Base-by-base conservation (phyloP, 2,797 vertebrate species). In the Eospalax fontanierii region DNA sequence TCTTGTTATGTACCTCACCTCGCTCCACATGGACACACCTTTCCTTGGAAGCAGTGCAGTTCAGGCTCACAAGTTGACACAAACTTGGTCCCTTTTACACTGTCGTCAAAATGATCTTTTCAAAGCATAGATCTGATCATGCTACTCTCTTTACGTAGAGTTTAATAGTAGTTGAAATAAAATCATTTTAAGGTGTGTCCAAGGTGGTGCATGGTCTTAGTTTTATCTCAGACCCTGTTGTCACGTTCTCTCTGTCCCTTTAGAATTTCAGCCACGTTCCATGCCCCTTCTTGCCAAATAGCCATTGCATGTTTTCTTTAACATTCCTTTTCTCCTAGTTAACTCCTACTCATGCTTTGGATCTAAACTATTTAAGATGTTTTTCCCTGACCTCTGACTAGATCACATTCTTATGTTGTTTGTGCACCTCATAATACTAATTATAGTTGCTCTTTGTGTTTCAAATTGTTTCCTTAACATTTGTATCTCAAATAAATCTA, bases 401-500 rank as follows among this genome's bases (percentile, higher is more conserved):
- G 26, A 40, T 68, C 8, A 14, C 30, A 80, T 86, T 90, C 38
- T 87, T 26, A 38, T 71, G 46, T 83, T 95, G 19, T 73, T 83
- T 95, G 19, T 73, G 78, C 1, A 73, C 11, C 30, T 73, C 16
- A 66, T 6, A n/a, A 35, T 40, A 61, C 50, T 74, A 65, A 81
- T 74, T 28, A 68, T 10, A 75, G 2, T 91, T 81, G 65, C 12
- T 35, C 54, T 61, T 88, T 94, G 57, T 74, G 83, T 91, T 94
- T 74, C 66, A 50, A 65, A 87, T 76, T 68, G 33, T 66, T 87
- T 84, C 61, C 22, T 89, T 66, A 88, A 79, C 4, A 59, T 84
- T 61, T 91, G 5, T 84, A n/a, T 95, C 33, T 79, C 16, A 91
- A 50, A 50, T 93, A 66, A 93, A 8, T 57, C 68, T 4, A 80